Conservation (phyloP, 37 sponge, comb jelly and placozoan species). For the Haliclona indistincta region DNA sequence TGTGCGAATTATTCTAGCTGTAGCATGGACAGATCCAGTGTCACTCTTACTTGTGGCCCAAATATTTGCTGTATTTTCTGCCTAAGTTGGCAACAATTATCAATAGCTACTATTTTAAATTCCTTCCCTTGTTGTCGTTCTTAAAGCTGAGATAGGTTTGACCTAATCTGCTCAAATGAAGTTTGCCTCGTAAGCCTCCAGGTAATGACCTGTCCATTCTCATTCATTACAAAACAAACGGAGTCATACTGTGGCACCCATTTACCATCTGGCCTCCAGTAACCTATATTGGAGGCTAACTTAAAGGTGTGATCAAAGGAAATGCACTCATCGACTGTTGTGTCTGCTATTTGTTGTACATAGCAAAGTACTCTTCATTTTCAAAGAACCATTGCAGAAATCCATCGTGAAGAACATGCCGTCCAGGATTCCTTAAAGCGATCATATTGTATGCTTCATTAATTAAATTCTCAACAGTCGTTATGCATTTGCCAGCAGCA, state of each 20-base stretch:
- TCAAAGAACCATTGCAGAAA: too few relatives aligned
- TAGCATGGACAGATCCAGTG: slow-evolving; percentile 29
- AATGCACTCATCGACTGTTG: slow-evolving; percentile 8
- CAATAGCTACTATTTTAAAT: slow-evolving; percentile 17
- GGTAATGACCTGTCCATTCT: slow-evolving; percentile 35
- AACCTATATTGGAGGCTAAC: slow-evolving; percentile 43
- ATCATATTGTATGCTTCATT: too few relatives aligned
- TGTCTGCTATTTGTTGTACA: too few relatives aligned
- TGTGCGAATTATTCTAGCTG: slow-evolving; percentile 4
- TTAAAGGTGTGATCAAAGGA: slow-evolving; percentile 48
- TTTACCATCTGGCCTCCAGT: slow-evolving; percentile 6
- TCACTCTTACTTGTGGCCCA: not conserved
- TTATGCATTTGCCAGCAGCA: too few relatives aligned
- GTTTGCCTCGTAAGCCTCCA: slow-evolving; percentile 46
- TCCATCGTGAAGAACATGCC: too few relatives aligned
- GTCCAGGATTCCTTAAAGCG: too few relatives aligned
- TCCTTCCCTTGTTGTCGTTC: not conserved
- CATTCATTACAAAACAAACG: slow-evolving; percentile 17
- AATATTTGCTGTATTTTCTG: not conserved
- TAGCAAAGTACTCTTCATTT: too few relatives aligned
- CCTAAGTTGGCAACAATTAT: slow-evolving; percentile 45
- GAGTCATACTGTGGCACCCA: slow-evolving; percentile 37
- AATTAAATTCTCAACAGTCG: too few relatives aligned
- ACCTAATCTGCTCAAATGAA: slow-evolving; percentile 17
- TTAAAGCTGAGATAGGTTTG: not conserved